Base-by-base conservation (phyloP, 1,140 invertebrate genomes). In the Scaptomyza graminum region DNA sequence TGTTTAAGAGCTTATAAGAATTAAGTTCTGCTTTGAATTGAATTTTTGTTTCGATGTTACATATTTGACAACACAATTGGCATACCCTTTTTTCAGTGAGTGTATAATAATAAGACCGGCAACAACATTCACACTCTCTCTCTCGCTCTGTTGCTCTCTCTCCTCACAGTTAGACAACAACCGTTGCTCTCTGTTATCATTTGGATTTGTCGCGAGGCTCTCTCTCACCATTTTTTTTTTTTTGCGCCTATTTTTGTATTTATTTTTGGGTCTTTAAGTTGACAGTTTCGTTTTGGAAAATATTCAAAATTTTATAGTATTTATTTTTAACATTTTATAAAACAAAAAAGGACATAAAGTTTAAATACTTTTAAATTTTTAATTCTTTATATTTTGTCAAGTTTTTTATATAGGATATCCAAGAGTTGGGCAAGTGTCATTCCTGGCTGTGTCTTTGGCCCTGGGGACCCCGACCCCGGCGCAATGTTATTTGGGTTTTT, bases 381-480 rank as follows among this genome's bases (percentile, higher is more conserved):
- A 22, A 22, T 1, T 22, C 18, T 22, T 22, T 22, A 2, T 22
- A 1, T 1, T 22, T 22, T 22, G 18, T 22, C 1, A 22, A 22
- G 4, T 22, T 22, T 22, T 22, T 22, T 3, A 69, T 60, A 76
- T 51, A 67, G 57, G n/a, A n/a, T 61, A 37, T 25, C 18, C 5
- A 11, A 1, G 0, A 47, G 16, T 22, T 46, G 44, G 1, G 2
- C 18, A 12, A 46, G 16, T 51, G 46, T 61, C 56, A 22, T 70
- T 60, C 39, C 50, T 41, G 31, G 39, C 39, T 49, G 59, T 60
- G 50, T 41, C 16, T 43, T 50, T 65, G 43, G 50, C 65, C 56
- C 66, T 65, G 51, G 49, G 73, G n/a, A n/a, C n/a, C n/a, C n/a
- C n/a, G n/a, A 60, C 77, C 62, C 31, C 64, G 79, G 69, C 76